Evolutionary conservation across 2,797 vertebrate genomes (phyloP).

Genomic region (Ceyx erithaca): DNA sequence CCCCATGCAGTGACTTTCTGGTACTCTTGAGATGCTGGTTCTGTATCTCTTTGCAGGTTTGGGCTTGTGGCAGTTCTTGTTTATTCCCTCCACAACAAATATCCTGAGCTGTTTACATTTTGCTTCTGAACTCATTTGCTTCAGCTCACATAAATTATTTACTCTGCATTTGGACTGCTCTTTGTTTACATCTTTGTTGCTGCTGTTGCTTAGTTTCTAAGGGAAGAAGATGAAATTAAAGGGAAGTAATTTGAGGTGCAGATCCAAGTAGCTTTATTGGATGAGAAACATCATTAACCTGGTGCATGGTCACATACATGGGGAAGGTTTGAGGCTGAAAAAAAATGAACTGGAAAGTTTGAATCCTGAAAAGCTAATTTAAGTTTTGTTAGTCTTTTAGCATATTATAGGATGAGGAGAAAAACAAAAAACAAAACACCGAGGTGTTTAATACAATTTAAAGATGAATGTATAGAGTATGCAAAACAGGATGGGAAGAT

Average conservation of each 20-base stretch:
- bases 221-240: not conserved
- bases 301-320: rapidly evolving
- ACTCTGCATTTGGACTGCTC: not conserved
- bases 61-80: not conserved
- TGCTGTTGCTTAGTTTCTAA: not conserved
- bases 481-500: not conserved
- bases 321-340: not conserved
- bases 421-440: not conserved
- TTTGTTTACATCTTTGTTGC: not conserved
- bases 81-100: not conserved
- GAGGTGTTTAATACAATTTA: not conserved
- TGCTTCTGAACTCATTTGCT: not conserved
- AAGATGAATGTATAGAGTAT: not conserved
- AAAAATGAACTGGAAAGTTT: not conserved
- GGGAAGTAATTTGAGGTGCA: not conserved
- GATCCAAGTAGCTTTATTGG: not conserved
- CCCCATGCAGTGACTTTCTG: not conserved
- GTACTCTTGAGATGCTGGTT: not conserved
- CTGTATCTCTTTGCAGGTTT: not conserved
- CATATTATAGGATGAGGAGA: not conserved
- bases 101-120: not conserved
- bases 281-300: not conserved
- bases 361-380: not conserved
- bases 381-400: not conserved
- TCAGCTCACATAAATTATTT: not conserved